These are phyloP conservation scores for Sialia sialis DNA, from an alignment of 2,113 vertebrate genomes.

Conservation along the genomic window DNA sequence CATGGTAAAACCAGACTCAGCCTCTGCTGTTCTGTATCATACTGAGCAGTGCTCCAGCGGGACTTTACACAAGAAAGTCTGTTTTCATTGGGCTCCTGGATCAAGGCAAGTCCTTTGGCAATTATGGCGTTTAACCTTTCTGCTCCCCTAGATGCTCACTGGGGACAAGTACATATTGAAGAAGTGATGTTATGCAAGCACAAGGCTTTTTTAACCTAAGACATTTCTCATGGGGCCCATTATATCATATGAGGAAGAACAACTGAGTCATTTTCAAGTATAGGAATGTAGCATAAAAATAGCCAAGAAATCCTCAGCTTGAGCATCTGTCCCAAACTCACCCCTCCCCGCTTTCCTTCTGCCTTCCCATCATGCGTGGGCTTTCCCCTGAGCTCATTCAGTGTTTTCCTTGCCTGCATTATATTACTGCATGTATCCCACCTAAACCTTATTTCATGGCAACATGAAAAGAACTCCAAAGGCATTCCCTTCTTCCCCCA, in stretches of 20 bases:
- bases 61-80: background rate
- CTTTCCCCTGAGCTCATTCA: background rate
- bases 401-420: background rate
- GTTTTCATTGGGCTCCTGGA: background rate
- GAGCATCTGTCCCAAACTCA: background rate
- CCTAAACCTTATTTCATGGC: background rate
- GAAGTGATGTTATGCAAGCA: background rate
- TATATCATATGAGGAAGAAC: background rate
- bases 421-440: background rate
- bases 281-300: background rate
- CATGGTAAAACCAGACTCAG: background rate
- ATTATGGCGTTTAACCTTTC: background rate
- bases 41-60: background rate
- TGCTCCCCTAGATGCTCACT: background rate
- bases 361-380: background rate
- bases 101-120: background rate
- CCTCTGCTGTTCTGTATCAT: background rate
- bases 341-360: background rate
- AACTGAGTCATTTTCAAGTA: constrained; percentile 19
- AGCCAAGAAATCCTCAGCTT: background rate
- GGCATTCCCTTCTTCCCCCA: background rate
- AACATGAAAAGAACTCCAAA: background rate
- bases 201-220: background rate
- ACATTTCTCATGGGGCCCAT: background rate
- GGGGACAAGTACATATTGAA: constrained; percentile 1